A percentile compares a stretch with the other conserved stretches of the same genome.
Evolutionary conservation across 2,113 vertebrate species (phyloP).

Genomic region (Herpailurus yagouaroundi): DNA sequence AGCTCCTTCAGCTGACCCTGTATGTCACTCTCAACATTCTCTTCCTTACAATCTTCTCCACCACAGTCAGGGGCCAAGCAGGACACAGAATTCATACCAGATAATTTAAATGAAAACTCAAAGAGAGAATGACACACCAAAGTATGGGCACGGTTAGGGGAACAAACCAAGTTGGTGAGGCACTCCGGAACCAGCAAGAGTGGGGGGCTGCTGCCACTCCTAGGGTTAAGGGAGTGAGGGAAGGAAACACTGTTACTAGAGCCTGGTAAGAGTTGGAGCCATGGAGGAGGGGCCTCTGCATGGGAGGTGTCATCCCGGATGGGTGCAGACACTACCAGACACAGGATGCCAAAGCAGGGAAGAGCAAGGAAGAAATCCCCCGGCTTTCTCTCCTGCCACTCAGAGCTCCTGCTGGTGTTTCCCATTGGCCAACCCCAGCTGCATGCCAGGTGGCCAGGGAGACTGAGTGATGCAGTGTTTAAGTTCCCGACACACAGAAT

Average conservation of each 20-base stretch:
- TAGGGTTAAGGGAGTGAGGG: neutral
- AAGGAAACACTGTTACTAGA: neutral
- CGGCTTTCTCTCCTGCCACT: neutral
- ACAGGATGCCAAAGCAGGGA: neutral
- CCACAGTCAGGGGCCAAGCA: neutral
- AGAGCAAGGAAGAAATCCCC: neutral
- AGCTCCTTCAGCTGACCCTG: neutral
- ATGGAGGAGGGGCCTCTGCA: neutral
- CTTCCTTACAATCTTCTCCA: neutral
- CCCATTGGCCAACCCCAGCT: neutral
- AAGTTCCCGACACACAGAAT: neutral
- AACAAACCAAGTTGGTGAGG: neutral
- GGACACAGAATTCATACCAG: neutral
- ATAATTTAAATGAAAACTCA: neutral
- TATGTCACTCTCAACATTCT: neutral
- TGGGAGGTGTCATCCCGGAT: neutral
- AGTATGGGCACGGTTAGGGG: neutral
- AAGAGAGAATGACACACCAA: neutral
- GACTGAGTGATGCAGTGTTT: neutral
- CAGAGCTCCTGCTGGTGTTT: neutral
- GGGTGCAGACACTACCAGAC: neutral
- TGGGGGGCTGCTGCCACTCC: neutral
- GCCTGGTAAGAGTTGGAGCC: neutral
- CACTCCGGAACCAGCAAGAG: neutral
- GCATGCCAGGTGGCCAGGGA: neutral